Conservation (phyloP, 2,113 vertebrate species). For the Motacilla tschutschensis region DNA sequence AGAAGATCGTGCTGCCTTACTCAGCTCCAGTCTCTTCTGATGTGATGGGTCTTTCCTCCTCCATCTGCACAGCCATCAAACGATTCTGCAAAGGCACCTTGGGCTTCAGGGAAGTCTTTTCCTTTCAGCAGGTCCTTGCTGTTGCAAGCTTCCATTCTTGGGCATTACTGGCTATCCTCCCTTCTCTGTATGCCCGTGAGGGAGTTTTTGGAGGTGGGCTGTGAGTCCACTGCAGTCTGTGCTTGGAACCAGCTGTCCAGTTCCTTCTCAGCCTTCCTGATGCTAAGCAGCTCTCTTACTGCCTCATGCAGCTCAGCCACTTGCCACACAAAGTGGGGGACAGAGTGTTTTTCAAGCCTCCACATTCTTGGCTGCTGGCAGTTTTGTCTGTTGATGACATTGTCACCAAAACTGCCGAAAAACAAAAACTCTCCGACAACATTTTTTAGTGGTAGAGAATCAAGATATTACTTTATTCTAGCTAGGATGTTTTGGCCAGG, state of each 20-base stretch:
- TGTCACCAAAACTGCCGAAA: not conserved
- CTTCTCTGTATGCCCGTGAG: not conserved
- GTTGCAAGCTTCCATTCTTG: not conserved
- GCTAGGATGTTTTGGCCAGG: not conserved
- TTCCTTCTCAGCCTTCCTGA: not conserved
- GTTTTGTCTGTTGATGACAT: not conserved
- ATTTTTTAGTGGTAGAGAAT: not conserved
- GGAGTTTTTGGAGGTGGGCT: fast-evolving
- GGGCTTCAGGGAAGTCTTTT: not conserved
- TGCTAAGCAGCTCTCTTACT: not conserved
- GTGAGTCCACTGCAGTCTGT: not conserved
- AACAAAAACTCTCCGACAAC: not conserved
- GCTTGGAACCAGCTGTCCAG: not conserved
- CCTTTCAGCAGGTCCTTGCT: not conserved
- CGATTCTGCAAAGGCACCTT: not conserved
- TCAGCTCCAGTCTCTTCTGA: not conserved
- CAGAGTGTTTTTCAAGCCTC: not conserved
- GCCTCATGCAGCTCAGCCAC: not conserved
- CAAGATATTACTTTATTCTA: not conserved
- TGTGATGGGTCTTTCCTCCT: not conserved
- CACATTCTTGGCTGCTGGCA: not conserved
- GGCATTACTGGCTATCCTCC: not conserved
- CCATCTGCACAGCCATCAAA: not conserved
- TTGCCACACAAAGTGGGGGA: not conserved
- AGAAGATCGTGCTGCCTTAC: fast-evolving